A percentile compares a stretch with the other conserved stretches of the same genome.
These are phyloP conservation scores for Platerodrilus igneus DNA, from an alignment of 2,888 invertebrate genomes.

Conservation along the genomic window DNA sequence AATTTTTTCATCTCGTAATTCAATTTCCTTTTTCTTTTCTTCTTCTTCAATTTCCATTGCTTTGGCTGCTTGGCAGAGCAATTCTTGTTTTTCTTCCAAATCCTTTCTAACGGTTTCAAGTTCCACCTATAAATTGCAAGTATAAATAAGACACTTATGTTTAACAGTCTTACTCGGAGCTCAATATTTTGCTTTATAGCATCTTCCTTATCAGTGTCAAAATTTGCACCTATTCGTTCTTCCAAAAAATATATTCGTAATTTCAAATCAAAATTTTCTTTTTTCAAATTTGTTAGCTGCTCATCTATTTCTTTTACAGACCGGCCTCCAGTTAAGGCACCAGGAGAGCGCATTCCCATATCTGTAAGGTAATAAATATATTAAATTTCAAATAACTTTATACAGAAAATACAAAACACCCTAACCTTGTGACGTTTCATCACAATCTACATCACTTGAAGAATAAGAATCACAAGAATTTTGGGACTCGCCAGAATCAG, in stretches of 20 bases:
- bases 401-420: slow-evolving; percentile 1
- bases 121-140: slow-evolving; percentile 62
- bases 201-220: slow-evolving; percentile 61
- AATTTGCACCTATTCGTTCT: slow-evolving; percentile 69
- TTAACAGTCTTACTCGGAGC: slow-evolving; percentile 52
- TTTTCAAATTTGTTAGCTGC: slow-evolving; percentile 73
- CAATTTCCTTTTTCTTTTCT: slow-evolving; percentile 52
- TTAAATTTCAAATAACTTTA: not conserved
- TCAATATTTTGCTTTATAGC: slow-evolving; percentile 63
- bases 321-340: slow-evolving; percentile 51
- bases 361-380: slow-evolving; percentile 8
- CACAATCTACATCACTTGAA: slow-evolving; percentile 15
- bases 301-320: slow-evolving; percentile 90
- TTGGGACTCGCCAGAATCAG: slow-evolving; percentile 7
- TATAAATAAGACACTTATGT: not conserved
- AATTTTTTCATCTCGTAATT: slow-evolving; percentile 45
- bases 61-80: slow-evolving; percentile 79
- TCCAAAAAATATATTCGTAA: slow-evolving; percentile 87
- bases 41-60: slow-evolving; percentile 73
- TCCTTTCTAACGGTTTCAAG: slow-evolving; percentile 72
- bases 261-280: slow-evolving; percentile 91
- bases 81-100: slow-evolving; percentile 74
- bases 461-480: slow-evolving; percentile 10
- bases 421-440: slow-evolving; percentile 7
- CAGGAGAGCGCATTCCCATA: slow-evolving; percentile 39